Evolutionary conservation across 1,140 invertebrate genomes (phyloP), one percentile per base, ranked within the genome.

Genomic region (Notospermus geniculatus): DNA sequence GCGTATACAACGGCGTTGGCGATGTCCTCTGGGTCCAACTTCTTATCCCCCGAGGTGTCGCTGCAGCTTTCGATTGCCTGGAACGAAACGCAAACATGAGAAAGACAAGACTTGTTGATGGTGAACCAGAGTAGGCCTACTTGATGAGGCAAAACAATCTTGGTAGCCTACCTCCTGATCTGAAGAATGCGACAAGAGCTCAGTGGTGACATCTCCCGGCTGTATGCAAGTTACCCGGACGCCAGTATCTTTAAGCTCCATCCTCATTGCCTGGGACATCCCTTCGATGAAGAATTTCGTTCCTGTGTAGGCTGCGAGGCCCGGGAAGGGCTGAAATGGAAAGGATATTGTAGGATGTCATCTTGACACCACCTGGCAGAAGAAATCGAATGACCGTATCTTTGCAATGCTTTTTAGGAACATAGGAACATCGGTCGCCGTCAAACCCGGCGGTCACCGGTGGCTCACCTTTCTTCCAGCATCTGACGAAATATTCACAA

Each of bases 231-330:
- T 83, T 19, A 83, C 74, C 27, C 70, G 68, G 39, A 83, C 67
- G 28, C 77, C 78, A 56, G 66, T 62, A 2, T 76, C 71, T 22
- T 71, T 63, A 11, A 82, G 63, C 63, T 83, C 82, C 22, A 74
- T 70, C 41, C 82, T 69, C 55, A 83, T 60, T 13, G 72, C 82
- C 59, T 82, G 79, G 0, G 80, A 80, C 53, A 83, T 64, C 22
- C 80, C 82, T 60, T 83, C 82, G 54, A 83, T 71, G 65, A 78
- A 83, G 63, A 83, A 83, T 71, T 83, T 83, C 11, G 79, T 80
- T 13, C 82, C 82, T 22, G 79, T 80, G 64, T 83, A 83, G 15
- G 83, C 82, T 22, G 81, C 80, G 25, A 83, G 66, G 17, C 80
- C 82, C 32, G 82, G 62, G 65, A 83, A 83, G 1, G 75, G 79